Conservation (phyloP, 2,113 vertebrate genomes). For the Marmota flaviventris region DNA sequence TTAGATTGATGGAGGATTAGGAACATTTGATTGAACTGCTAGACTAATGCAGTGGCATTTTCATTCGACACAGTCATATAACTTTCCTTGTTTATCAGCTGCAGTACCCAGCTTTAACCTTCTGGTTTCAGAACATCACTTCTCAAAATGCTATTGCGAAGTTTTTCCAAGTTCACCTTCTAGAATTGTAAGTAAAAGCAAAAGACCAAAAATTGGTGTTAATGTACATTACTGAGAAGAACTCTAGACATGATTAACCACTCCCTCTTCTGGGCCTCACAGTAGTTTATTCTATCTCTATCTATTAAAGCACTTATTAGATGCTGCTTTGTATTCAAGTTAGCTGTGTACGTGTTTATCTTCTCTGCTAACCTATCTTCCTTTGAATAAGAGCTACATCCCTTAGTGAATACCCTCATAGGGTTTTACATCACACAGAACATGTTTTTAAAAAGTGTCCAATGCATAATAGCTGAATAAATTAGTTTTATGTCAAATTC, state of each 20-base stretch:
- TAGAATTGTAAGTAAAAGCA: slow-evolving; percentile 52
- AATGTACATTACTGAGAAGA: neutral
- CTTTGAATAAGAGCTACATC: neutral
- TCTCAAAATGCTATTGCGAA: slow-evolving; percentile 5
- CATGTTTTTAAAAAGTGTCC: neutral
- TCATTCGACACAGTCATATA: neutral
- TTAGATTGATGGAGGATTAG: slow-evolving; percentile 64
- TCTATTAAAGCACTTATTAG: slow-evolving; percentile 15
- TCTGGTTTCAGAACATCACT: slow-evolving; percentile 29
- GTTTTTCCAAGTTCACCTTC: slow-evolving; percentile 34
- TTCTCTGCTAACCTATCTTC: slow-evolving; percentile 25
- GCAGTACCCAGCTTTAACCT: slow-evolving; percentile 8
- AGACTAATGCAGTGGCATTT: slow-evolving; percentile 54
- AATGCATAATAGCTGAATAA: neutral
- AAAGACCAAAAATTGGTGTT: neutral
- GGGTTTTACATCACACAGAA: neutral
- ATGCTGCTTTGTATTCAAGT: slow-evolving; percentile 33
- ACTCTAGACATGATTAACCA: neutral
- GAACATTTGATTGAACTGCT: slow-evolving; percentile 57
- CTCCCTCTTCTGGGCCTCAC: neutral
- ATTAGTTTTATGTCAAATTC: slow-evolving; percentile 40
- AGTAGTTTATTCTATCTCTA: neutral
- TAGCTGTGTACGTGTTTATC: neutral
- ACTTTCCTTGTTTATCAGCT: slow-evolving; percentile 57
- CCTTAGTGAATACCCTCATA: slow-evolving; percentile 11